Evolutionary conservation across 2,888 invertebrate genomes (phyloP), one percentile per base, ranked within the genome.

Genomic region (Hydraecia micacea): DNA sequence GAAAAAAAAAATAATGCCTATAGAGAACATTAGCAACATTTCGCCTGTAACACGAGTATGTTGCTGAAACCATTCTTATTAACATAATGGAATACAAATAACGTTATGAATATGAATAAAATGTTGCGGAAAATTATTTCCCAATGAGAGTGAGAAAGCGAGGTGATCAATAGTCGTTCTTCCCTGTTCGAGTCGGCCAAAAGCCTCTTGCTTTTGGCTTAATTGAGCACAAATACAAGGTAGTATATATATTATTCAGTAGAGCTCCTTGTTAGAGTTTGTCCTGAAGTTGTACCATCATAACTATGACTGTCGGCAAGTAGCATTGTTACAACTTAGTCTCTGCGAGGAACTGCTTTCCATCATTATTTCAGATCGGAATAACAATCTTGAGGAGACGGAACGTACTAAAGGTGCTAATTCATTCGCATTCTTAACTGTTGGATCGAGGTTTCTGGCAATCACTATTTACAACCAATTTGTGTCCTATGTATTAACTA

Each of bases 301-400:
- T 28, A 46, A 66, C 46, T 65, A 55, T 46, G 18, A 18, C 36
- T 15, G 36, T 28, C 15, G 7, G 4, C 8, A 15, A 77, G 66
- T 49, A 77, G 13, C 18, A 36, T 58, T 46, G 77, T 77, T 66
- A 77, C 0, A 66, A 77, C 46, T 77, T 77, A 60, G 25, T 39
- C 18, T 49, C 13, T 6, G 18, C 18, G 8, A 66, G 25, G 13
- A 25, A 25, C 21, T n/a, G 58, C 4, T 49, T 49, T 58, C 32
- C 9, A 25, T 28, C 36, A 58, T 66, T 66, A 55, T 77, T 66
- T 46, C 46, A 36, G 46, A 25, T 46, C 1, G 55, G 36, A 65
- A 8, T 28, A 46, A 36, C n/a, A 46, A 65, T 42, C 32, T 65
- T 32, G 15, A n/a, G 18, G 62, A 75, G 28, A 52, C 28, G 13